These are phyloP conservation scores for Distichodus sexfasciatus DNA, from an alignment of 2,797 vertebrate genomes.

Conservation along the genomic window DNA sequence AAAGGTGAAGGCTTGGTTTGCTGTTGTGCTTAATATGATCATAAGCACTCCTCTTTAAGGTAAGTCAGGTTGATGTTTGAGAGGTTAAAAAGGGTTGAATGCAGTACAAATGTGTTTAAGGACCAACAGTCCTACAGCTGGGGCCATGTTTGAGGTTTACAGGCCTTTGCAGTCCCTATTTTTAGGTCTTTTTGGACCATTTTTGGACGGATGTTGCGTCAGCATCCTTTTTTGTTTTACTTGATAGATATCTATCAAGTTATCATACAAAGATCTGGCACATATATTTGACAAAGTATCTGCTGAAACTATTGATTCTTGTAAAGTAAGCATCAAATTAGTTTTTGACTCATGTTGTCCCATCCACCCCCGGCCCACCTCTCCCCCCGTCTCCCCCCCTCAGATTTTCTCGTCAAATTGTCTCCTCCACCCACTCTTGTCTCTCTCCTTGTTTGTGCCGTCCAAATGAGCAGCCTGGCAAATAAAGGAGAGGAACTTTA, in stretches of 20 bases:
- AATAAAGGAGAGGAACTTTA: constrained; percentile 84
- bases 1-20: not conserved
- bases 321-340: constrained; percentile 76
- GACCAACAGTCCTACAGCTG: not conserved
- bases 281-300: constrained; percentile 51
- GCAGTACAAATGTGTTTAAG: not conserved
- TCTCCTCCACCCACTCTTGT: constrained; percentile 71
- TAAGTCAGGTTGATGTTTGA: too few relatives aligned
- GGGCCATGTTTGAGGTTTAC: not conserved
- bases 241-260: constrained; percentile 52
- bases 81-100: too few relatives aligned
- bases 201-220: constrained; percentile 11
- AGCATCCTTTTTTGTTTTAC: constrained; percentile 44
- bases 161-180: not conserved
- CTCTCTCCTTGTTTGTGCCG: constrained; percentile 77
- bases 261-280: constrained; percentile 49
- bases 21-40: not conserved
- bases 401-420: constrained; percentile 56
- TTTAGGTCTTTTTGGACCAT: not conserved
- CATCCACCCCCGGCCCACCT: constrained; percentile 43
- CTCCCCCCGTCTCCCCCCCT: constrained; percentile 34
- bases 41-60: too few relatives aligned
- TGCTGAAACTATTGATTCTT: constrained; percentile 54
- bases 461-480: constrained; percentile 77
- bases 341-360: constrained; percentile 80